Base-by-base conservation (phyloP, 2,888 invertebrate species). In the Epirrhoe tristata region DNA sequence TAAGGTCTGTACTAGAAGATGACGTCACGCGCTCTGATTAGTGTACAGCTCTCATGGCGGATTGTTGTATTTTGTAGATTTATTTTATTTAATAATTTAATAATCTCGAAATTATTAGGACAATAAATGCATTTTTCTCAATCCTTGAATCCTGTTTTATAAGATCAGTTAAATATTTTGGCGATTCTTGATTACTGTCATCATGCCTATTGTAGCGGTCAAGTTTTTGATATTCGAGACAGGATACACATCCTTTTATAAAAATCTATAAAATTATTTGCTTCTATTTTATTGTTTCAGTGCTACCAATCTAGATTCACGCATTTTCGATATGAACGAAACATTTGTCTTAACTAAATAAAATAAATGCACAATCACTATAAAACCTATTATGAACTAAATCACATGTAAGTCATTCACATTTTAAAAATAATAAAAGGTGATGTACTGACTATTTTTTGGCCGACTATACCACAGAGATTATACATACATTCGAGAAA, bases 341-440 rank as follows among this genome's bases (percentile, higher is more conserved):
- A 43, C 12, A 1, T 10, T 43, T 17, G 12, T 36, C 31, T 12
- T 43, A 56, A 51, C 14, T 32, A 59, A 53, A 65, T 63, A 53
- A n/a, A 31, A 68, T 63, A 66, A 66, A 69, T 61, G 66, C 69
- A 63, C 32, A 60, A 55, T 69, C 53, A 66, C 58, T 65, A 59
- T 53, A 59, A 24, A 62, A 51, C 31, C 54, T 12, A 58, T 32
- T 62, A 58, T 34, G 48, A 58, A 58, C 58, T 66, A 68, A 63
- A 61, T 66, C 62, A 68, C 63, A 60, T 58, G 16, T 43, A 43
- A 58, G 32, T 39, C 48, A 50, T 65, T 50, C 43, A 59, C 34
- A 58, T 46, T 54, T 53, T 57, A 50, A 66, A n/a, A 55, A 63
- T 51, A 65, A 67, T 63, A 67, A 70, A 62, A 65, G 55, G 17